phyloP scores from a whole-genome alignment of 2,888 invertebrate species.

The Nematopogon swammerdamellus region DNA sequence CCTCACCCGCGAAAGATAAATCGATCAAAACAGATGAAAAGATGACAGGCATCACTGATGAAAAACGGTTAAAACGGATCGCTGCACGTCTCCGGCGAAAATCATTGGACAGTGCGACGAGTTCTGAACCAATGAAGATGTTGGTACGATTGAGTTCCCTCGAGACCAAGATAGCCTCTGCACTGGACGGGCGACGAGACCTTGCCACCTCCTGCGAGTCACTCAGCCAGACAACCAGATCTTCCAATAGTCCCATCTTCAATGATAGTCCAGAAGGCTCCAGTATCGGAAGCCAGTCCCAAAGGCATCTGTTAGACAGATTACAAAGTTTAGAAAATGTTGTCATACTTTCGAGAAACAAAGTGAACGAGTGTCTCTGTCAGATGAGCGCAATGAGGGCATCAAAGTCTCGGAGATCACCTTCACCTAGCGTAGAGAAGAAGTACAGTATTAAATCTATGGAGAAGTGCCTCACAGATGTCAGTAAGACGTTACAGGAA shows the following conservation, averaged over 20 bases:
- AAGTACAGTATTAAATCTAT: constrained; percentile 61
- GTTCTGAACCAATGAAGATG: constrained; percentile 78
- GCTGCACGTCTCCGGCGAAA: constrained; percentile 64
- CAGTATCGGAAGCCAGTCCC: constrained; percentile 45
- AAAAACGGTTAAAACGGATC: constrained; percentile 48
- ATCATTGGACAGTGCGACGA: constrained; percentile 74
- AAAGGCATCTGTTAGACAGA: constrained; percentile 55
- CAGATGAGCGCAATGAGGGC: constrained; percentile 62
- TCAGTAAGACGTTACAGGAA: constrained; percentile 59
- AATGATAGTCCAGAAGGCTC: constrained; percentile 28
- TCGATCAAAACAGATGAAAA: constrained; percentile 46
- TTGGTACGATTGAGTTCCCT: constrained; percentile 71
- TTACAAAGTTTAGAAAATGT: constrained; percentile 60
- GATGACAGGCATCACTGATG: constrained; percentile 40
- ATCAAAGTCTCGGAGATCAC: constrained; percentile 59
- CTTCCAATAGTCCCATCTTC: constrained; percentile 32
- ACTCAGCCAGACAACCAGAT: constrained; percentile 37
- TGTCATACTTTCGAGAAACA: constrained; percentile 61
- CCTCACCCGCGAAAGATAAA: constrained; percentile 54
- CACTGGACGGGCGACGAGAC: constrained; percentile 40
- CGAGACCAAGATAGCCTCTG: constrained; percentile 73
- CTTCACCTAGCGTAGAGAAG: constrained; percentile 64
- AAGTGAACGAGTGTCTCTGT: constrained; percentile 64
- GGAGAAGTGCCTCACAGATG: constrained; percentile 62
- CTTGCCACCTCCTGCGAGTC: constrained; percentile 58